Percentiles rank a stretch among this genome's conserved stretches.
phyloP scores from a whole-genome alignment of 1,140 invertebrate genomes.

The Drosophila sturtevanti region DNA sequence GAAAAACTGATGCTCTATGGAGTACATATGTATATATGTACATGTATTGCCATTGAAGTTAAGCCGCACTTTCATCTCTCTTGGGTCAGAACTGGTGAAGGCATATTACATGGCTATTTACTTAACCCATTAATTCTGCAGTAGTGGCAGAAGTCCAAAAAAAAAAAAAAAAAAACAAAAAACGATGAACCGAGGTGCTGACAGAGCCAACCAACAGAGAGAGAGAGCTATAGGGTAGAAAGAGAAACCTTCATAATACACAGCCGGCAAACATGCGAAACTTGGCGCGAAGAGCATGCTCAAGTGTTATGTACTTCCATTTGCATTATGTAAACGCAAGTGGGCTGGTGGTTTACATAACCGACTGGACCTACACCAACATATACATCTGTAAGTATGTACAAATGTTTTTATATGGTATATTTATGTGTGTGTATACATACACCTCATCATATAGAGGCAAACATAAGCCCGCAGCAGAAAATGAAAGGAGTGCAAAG shows the following conservation, averaged over 20 bases:
- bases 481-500: conserved; percentile 61
- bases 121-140: conserved; percentile 75
- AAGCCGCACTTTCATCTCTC: conserved; percentile 18
- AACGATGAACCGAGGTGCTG: conserved; percentile 54
- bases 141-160: conserved; percentile 43
- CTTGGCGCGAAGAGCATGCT: conserved; percentile 58
- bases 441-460: background rate
- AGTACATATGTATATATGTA: too few species aligned
- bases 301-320: conserved; percentile 53
- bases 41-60: background rate
- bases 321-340: conserved; percentile 71
- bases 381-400: conserved; percentile 28
- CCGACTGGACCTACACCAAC: conserved; percentile 64
- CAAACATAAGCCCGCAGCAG: conserved; percentile 36
- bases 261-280: conserved; percentile 55
- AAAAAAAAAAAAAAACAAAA: conserved; percentile 26
- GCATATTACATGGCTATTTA: conserved; percentile 74
- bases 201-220: conserved; percentile 45
- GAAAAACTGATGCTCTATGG: conserved; percentile 1
- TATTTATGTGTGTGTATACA: background rate
- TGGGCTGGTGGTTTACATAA: conserved; percentile 64
- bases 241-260: conserved; percentile 34
- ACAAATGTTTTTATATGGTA: conserved; percentile 6
- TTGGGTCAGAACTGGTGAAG: conserved; percentile 1
- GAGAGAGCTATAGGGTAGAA: conserved; percentile 17